Evolutionary conservation across 2,113 vertebrate species (phyloP).

Genomic region (Misgurnus anguillicaudatus): DNA sequence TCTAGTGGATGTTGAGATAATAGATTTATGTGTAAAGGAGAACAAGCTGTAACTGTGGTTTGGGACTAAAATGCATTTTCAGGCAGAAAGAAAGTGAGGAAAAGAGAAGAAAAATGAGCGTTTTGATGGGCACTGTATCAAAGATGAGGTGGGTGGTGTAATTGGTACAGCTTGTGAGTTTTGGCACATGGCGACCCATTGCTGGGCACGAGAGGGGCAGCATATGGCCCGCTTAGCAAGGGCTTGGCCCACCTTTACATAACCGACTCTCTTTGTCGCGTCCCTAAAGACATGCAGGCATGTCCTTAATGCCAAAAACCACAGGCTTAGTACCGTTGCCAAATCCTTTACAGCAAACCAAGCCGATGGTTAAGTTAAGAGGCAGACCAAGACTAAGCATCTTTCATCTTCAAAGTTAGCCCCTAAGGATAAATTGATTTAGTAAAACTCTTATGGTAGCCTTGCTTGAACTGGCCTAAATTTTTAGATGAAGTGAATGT

Average conservation of each 20-base stretch:
- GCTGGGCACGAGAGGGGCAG: conserved; percentile 64
- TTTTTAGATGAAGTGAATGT: background rate
- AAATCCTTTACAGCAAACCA: conserved; percentile 53
- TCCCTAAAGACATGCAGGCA: conserved; percentile 61
- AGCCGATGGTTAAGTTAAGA: conserved; percentile 45
- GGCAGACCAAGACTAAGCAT: conserved; percentile 27
- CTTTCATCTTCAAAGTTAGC: conserved; percentile 35
- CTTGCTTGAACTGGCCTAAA: background rate
- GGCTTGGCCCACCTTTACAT: conserved; percentile 71
- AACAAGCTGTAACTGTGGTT: conserved; percentile 41
- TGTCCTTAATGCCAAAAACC: conserved; percentile 66
- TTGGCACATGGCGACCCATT: conserved; percentile 61
- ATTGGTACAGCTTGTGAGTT: conserved; percentile 72
- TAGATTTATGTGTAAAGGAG: conserved; percentile 27
- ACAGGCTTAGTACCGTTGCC: conserved; percentile 57
- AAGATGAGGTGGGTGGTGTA: conserved; percentile 57
- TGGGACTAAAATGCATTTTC: conserved; percentile 29
- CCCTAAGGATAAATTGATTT: conserved; percentile 34
- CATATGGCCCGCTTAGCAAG: conserved; percentile 71
- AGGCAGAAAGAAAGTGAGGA: conserved; percentile 32
- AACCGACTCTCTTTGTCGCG: conserved; percentile 58
- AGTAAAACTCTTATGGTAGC: conserved; percentile 31
- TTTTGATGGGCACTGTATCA: conserved; percentile 61
- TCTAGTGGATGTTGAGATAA: conserved; percentile 33
- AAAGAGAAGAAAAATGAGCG: conserved; percentile 40